Conservation (phyloP, 2,888 invertebrate species). For the Desoria tigrina region DNA sequence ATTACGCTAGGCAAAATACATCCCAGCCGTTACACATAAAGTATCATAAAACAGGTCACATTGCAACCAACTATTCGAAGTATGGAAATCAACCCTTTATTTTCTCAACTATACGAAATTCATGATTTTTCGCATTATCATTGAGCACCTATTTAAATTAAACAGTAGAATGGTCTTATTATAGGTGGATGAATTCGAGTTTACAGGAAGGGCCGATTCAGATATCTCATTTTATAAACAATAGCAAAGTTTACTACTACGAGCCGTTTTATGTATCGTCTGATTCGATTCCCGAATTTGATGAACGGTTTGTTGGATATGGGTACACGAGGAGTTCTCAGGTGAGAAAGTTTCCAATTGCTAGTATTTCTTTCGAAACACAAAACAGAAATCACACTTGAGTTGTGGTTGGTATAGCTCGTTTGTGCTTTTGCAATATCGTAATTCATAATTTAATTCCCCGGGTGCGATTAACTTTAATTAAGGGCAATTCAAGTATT, state of each 20-base stretch:
- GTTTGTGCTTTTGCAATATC: too few relatives aligned
- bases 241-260: conserved; percentile 59
- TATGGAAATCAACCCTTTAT: conserved; percentile 20
- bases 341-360: conserved; percentile 22
- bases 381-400: too few relatives aligned
- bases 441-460: neutral
- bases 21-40: conserved; percentile 87
- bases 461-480: neutral
- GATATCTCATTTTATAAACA: conserved; percentile 37
- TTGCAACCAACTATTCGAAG: conserved; percentile 36
- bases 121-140: too few relatives aligned
- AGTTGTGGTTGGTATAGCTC: too few relatives aligned
- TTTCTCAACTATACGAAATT: neutral
- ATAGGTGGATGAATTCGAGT: conserved; percentile 34
- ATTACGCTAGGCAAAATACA: conserved; percentile 73
- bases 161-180: too few relatives aligned
- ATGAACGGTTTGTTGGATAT: conserved; percentile 36
- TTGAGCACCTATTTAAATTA: too few relatives aligned
- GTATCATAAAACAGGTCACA: conserved; percentile 65
- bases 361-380: too few relatives aligned
- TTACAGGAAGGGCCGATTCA: conserved; percentile 35
- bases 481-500: too few relatives aligned
- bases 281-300: conserved; percentile 24
- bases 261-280: conserved; percentile 75
- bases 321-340: conserved; percentile 34